phyloP scores from a whole-genome alignment of 2,888 invertebrate genomes.

The Brenthis ino region DNA sequence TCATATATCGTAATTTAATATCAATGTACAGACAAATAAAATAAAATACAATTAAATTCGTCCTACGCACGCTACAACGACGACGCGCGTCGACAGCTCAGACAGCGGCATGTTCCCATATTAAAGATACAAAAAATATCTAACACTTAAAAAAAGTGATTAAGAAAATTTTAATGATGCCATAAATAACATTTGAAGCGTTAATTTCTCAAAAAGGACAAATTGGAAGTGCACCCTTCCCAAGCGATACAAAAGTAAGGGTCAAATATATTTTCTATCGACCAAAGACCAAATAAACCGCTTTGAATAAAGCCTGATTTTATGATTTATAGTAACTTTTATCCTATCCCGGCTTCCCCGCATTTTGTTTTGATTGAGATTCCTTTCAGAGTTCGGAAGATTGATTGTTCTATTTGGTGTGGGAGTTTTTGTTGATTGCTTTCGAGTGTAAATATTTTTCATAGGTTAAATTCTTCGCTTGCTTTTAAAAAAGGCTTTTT shows the following conservation, averaged over 20 bases:
- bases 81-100: constrained; percentile 29
- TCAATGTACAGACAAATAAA: constrained; percentile 45
- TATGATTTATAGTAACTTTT: constrained; percentile 80
- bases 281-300: constrained; percentile 72
- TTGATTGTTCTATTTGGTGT: constrained; percentile 78
- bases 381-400: constrained; percentile 75
- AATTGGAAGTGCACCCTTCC: constrained; percentile 74
- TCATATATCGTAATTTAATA: constrained; percentile 12
- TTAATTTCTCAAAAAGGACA: constrained; percentile 74
- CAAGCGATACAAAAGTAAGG: constrained; percentile 60
- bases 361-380: constrained; percentile 81
- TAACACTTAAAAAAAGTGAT: constrained; percentile 56
- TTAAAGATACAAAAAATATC: constrained; percentile 35
- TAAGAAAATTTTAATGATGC: constrained; percentile 76
- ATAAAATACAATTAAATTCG: constrained; percentile 66
- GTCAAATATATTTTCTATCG: constrained; percentile 68
- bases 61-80: constrained; percentile 53
- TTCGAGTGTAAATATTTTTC: constrained; percentile 71
- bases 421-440: constrained; percentile 74
- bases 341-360: constrained; percentile 71
- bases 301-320: constrained; percentile 78
- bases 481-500: constrained; percentile 30
- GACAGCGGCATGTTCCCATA: constrained; percentile 30
- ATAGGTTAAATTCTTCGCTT: constrained; percentile 58
- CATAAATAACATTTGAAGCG: constrained; percentile 68